Base-by-base conservation (phyloP, 2,113 vertebrate species). In the Phoenicopterus ruber region DNA sequence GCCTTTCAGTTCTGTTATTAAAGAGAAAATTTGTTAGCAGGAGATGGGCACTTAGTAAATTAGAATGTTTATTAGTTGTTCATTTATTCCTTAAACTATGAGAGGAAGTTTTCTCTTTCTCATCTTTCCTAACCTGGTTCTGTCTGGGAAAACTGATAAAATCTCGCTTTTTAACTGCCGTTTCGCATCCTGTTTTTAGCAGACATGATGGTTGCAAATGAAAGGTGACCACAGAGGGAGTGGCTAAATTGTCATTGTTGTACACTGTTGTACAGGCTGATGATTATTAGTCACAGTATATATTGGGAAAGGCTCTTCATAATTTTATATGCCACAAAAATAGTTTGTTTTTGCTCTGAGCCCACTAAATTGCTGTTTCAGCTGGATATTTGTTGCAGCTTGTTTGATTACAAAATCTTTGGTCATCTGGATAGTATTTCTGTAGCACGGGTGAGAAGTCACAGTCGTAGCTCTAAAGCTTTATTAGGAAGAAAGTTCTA, bases 391-490 rank as follows among this genome's bases (percentile, higher is more conserved):
- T 95, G 95, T 91, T 97, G 84, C 81, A 91, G 91, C 96, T 96
- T 96, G 95, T 83, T 96, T 83, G 82, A 90, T 94, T 96, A 86
- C 94, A 88, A 91, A 95, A 90, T 86, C 89, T 83, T 96, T 94
- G 96, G 95, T 91, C 95, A 88, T 95, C 63, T 55, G 84, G 62
- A 73, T 80, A 91, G 73, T 71, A 90, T 95, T 94, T 94, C 87
- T 82, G 78, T 31, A 93, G 50, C 66, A 82, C 0, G 74, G 59
- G 58, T 90, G 93, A 94, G 78, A 94, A 95, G 74, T 80, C 73
- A 70, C 0, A 2, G 83, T 52, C 59, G 88, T 32, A 80, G 69
- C 63, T 94, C 69, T 77, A 82, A 80, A 96, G 78, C 89, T 97
- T 87, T 95, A 89, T 90, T 93, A 91, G 93, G 95, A 95, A 91